Base-by-base conservation (phyloP, 2,888 invertebrate genomes). In the Fabriciana adippe region DNA sequence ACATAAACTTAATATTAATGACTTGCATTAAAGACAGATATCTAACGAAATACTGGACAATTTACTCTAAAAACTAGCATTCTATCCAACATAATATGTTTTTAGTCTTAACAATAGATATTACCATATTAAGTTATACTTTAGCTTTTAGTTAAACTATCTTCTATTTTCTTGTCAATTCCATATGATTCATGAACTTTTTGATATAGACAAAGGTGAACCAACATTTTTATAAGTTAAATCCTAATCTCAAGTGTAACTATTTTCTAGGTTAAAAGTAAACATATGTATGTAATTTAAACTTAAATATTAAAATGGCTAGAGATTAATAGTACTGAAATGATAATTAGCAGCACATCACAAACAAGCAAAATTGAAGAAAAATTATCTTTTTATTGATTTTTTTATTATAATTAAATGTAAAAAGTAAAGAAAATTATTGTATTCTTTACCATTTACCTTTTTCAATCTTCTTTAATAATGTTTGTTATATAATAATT, bases 1-100 rank as follows among this genome's bases (percentile, higher is more conserved):
- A 21, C 48, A 81, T 80, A 83, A 78, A 80, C 73, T 75, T 76
- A 80, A 81, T 74, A 78, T 76, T 71, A 61, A 14, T 31, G 15
- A 74, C 18, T 59, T 63, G 45, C 54, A 55, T 57, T 63, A 55
- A 45, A 66, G 45, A 60, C 64, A 67, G 64, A 59, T 56, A 69
- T 21, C 64, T 57, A 68, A 67, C 51, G 21, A 59, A 67, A 64
- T 66, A 71, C 55, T 69, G 68, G 64, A 72, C 66, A 64, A 66
- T 63, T 64, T 67, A 71, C 69, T 41, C 35, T 41, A 41, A 11
- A 41, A 69, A 62, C 76, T 77, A 78, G 77, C 79, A 72, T 66
- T 70, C 74, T 75, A 76, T 62, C 53, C 57, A 66, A 63, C 51
- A 53, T 51, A 61, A 53, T 51, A 61, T 62, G n/a, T 18, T 41